Evolutionary conservation across 2,888 invertebrate genomes (phyloP).

Genomic region (Aproaerema taeniolella): DNA sequence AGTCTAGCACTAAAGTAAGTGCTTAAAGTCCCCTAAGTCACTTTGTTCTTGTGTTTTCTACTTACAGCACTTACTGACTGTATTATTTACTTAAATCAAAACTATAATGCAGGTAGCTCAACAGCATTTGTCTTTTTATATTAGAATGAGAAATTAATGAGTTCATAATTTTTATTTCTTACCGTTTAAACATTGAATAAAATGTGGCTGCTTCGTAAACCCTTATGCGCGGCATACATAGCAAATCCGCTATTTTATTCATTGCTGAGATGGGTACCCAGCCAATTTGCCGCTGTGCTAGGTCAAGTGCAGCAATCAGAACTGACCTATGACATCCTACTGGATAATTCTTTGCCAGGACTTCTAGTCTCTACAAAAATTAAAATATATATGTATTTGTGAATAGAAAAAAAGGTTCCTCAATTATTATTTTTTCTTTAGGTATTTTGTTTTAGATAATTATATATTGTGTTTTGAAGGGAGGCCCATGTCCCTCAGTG

Average conservation of each 20-base stretch:
- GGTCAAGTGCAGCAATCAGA: constrained; percentile 43
- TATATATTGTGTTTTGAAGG: too few species aligned
- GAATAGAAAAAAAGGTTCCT: background rate
- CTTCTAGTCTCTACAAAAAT: constrained; percentile 44
- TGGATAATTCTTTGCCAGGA: constrained; percentile 55
- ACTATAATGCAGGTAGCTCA: too few species aligned
- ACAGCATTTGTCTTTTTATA: too few species aligned
- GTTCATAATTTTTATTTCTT: too few species aligned
- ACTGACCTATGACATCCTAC: constrained; percentile 48
- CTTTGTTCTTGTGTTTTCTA: too few species aligned
- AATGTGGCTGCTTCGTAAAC: constrained; percentile 63
- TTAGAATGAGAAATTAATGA: too few species aligned
- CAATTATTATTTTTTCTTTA: background rate
- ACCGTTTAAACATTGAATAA: constrained; percentile 61
- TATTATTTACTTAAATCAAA: too few species aligned
- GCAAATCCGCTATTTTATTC: constrained; percentile 56
- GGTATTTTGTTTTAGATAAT: background rate
- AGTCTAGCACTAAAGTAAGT: too few species aligned
- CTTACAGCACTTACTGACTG: too few species aligned
- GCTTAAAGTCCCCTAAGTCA: too few species aligned
- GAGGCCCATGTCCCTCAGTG: too few species aligned
- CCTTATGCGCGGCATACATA: constrained; percentile 53
- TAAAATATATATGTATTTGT: background rate
- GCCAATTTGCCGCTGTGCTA: constrained; percentile 61
- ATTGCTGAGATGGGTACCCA: constrained; percentile 67